phyloP scores from a whole-genome alignment of 2,888 invertebrate species.

The Drosophila flavopinicola region DNA sequence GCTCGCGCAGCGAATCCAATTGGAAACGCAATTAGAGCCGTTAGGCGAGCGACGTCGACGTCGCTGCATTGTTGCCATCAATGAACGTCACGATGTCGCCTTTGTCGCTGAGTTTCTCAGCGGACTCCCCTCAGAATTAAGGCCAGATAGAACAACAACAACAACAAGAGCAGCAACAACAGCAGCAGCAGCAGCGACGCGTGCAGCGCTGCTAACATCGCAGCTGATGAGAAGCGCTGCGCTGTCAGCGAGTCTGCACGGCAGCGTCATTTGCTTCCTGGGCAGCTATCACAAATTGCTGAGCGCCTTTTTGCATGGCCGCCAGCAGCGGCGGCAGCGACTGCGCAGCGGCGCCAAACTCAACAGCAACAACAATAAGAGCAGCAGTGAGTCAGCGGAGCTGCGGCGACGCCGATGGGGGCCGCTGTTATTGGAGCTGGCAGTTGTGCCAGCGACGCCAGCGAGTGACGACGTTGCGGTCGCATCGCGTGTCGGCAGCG shows the following conservation, averaged over 20 bases:
- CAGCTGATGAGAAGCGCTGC: constrained; percentile 50
- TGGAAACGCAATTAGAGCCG: constrained; percentile 4
- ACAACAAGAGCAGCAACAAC: background rate
- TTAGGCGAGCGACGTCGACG: constrained; percentile 30
- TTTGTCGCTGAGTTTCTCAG: constrained; percentile 81
- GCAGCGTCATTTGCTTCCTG: constrained; percentile 57
- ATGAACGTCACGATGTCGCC: constrained; percentile 76
- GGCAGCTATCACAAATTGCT: constrained; percentile 57
- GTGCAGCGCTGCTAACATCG: constrained; percentile 13
- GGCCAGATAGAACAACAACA: background rate
- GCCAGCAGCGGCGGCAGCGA: constrained; percentile 34
- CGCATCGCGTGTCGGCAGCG: constrained; percentile 42
- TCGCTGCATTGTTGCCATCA: constrained; percentile 79
- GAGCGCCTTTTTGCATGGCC: constrained; percentile 41
- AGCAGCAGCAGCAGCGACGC: background rate
- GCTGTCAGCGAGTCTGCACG: constrained; percentile 52
- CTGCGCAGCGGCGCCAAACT: constrained; percentile 30
- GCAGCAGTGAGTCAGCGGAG: constrained; percentile 30
- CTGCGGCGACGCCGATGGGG: constrained; percentile 36
- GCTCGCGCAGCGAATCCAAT: constrained; percentile 67
- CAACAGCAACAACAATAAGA: background rate
- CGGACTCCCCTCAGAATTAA: constrained; percentile 25
- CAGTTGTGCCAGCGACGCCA: constrained; percentile 62
- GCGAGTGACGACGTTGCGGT: constrained; percentile 65
- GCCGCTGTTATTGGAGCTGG: constrained; percentile 42